A percentile compares a stretch with the other conserved stretches of the same genome.
phyloP scores from a whole-genome alignment of 2,113 vertebrate species.

The Tragelaphus buxtoni region DNA sequence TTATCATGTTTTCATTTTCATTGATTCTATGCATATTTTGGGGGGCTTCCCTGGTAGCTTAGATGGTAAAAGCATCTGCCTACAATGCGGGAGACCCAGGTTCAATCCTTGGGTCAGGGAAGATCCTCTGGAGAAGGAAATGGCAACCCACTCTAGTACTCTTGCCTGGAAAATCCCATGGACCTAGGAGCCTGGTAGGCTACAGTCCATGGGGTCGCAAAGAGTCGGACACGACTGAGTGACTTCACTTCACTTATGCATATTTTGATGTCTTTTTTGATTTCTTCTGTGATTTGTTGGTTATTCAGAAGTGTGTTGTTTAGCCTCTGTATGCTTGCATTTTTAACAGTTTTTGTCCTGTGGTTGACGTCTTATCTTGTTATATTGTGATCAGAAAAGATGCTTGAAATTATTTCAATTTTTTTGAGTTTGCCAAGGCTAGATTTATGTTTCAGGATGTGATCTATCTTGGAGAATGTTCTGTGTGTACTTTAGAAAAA shows the following conservation, averaged over 20 bases:
- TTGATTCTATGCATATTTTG: not conserved
- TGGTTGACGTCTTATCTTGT: not conserved
- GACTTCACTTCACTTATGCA: not conserved
- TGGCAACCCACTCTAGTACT: too few species aligned
- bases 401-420: not conserved
- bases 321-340: not conserved
- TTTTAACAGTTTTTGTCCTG: not conserved
- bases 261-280: not conserved
- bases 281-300: not conserved
- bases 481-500: not conserved
- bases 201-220: too few species aligned
- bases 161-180: too few species aligned
- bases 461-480: not conserved
- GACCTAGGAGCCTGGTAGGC: too few species aligned
- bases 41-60: too few species aligned
- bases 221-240: fast-evolving
- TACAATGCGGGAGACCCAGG: fast-evolving
- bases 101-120: too few species aligned
- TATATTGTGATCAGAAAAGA: not conserved
- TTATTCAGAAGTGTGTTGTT: not conserved
- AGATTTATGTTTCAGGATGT: not conserved
- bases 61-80: too few species aligned
- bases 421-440: not conserved
- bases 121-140: too few species aligned
- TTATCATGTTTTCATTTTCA: not conserved